A percentile compares a stretch with the other conserved stretches of the same genome.
Evolutionary conservation across 2,113 vertebrate genomes (phyloP).

Genomic region (Dolichallabes microphthalmus): DNA sequence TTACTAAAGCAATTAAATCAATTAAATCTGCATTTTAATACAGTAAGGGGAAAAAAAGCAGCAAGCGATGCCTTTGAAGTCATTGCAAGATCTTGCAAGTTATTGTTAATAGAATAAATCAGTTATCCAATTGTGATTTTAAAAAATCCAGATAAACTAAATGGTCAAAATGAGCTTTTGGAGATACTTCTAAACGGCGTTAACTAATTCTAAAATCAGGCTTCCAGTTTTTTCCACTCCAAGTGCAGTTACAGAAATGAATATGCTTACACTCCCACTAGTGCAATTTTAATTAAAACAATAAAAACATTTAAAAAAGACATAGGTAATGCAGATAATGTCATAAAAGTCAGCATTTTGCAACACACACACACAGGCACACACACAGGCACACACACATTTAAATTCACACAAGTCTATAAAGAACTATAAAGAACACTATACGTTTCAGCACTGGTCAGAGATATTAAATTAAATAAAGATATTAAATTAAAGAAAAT

Average conservation of each 20-base stretch:
- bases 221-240: neutral
- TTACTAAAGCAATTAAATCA: neutral
- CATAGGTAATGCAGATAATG: neutral
- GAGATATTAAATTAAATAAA: neutral
- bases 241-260: neutral
- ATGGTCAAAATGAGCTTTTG: no score
- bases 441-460: neutral
- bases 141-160: neutral
- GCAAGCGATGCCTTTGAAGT: no score
- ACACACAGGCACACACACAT: neutral
- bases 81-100: neutral
- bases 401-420: neutral
- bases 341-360: slow-evolving; percentile 9
- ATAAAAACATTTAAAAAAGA: neutral
- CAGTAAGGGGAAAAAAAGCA: neutral
- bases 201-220: neutral
- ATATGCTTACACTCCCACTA: neutral
- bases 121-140: neutral
- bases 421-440: neutral
- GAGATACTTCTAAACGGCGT: no score
- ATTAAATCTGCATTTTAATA: neutral
- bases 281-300: neutral
- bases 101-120: neutral
- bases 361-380: slow-evolving; percentile 1
- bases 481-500: neutral